These are phyloP conservation scores for Cryptus armator DNA, from an alignment of 2,888 invertebrate species.

Conservation along the genomic window DNA sequence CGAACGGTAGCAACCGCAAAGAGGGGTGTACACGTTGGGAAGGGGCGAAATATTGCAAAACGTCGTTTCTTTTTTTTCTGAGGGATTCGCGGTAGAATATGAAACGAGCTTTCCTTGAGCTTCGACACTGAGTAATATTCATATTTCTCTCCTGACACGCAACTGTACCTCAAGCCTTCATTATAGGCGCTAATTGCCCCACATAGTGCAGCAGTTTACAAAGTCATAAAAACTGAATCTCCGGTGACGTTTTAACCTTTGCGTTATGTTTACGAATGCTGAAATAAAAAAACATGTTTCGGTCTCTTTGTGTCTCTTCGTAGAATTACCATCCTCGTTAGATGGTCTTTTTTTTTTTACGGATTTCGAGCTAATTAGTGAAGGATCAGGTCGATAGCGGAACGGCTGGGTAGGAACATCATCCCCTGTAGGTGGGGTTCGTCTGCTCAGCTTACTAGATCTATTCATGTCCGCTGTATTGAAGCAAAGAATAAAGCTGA, in stretches of 20 bases:
- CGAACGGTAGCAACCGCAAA: constrained; percentile 50
- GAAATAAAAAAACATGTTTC: neutral
- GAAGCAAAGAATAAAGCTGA: constrained; percentile 30
- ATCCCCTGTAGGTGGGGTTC: constrained; percentile 48
- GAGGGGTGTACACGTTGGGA: neutral
- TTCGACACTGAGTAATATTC: neutral
- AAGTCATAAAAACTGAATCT: neutral
- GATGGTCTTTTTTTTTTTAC: constrained; percentile 31
- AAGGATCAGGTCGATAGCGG: constrained; percentile 53
- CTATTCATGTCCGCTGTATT: neutral
- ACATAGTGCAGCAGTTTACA: neutral
- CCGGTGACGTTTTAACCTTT: neutral
- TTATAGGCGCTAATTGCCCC: neutral
- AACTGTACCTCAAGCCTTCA: neutral
- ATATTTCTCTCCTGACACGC: neutral
- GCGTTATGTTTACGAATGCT: neutral
- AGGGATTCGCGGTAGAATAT: neutral
- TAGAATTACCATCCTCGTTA: constrained; percentile 26
- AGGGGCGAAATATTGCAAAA: constrained; percentile 18
- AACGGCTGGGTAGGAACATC: constrained; percentile 35
- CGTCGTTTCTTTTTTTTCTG: neutral
- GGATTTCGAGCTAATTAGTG: constrained; percentile 63
- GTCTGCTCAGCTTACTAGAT: neutral
- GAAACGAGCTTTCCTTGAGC: constrained; percentile 1
- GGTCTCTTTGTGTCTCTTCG: neutral